A percentile compares a stretch with the other conserved stretches of the same genome.
Evolutionary conservation across 1,140 invertebrate species (phyloP).

Genomic region (Lepeophtheirus salmonis): DNA sequence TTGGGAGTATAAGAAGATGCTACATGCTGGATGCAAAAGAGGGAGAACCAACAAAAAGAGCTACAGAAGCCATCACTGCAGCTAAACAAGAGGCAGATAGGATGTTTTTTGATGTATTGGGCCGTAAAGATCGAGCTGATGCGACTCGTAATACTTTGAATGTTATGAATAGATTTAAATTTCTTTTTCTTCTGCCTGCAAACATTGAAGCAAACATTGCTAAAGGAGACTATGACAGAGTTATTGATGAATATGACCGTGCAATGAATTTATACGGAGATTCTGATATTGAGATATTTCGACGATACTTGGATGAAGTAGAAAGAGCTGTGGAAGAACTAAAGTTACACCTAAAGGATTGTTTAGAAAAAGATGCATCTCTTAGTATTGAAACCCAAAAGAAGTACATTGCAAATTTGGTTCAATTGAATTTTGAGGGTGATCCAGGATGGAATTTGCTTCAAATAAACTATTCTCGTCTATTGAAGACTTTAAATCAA

Average conservation of each 20-base stretch:
- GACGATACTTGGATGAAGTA: constrained; percentile 68
- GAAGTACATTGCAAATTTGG: constrained; percentile 50
- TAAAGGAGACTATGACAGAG: constrained; percentile 84
- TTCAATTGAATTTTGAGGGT: constrained; percentile 44
- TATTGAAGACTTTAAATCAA: constrained; percentile 41
- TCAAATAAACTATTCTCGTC: constrained; percentile 48
- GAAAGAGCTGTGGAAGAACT: constrained; percentile 66
- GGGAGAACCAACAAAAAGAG: constrained; percentile 49
- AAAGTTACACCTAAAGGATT: constrained; percentile 52
- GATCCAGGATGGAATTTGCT: constrained; percentile 89
- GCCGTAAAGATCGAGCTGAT: constrained; percentile 81
- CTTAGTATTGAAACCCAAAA: constrained; percentile 80
- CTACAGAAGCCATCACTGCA: constrained; percentile 59
- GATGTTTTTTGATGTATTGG: constrained; percentile 80
- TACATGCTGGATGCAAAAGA: constrained; percentile 55
- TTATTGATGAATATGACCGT: constrained; percentile 91
- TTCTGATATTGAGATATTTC: constrained; percentile 70
- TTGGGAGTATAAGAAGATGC: constrained; percentile 58
- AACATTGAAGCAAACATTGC: constrained; percentile 83
- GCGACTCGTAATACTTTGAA: constrained; percentile 82
- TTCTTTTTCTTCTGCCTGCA: constrained; percentile 70
- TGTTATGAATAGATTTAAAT: constrained; percentile 58
- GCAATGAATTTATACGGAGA: constrained; percentile 90
- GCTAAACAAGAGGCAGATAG: constrained; percentile 77
- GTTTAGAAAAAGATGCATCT: constrained; percentile 61